Conservation (phyloP, 2,113 vertebrate species). For the Siniperca chuatsi region DNA sequence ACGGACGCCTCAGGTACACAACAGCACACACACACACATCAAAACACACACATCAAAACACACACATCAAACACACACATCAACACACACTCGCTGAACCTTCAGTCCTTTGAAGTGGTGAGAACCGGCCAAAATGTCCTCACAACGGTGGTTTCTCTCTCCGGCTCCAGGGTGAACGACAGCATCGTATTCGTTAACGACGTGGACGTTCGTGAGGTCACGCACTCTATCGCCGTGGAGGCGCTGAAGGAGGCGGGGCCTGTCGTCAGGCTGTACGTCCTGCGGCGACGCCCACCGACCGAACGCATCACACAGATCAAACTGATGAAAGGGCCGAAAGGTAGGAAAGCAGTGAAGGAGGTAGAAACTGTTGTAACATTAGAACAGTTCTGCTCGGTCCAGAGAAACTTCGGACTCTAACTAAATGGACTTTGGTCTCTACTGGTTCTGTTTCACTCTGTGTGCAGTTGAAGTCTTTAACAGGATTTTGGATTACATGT, state of each 20-base stretch:
- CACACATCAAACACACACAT: too few species aligned
- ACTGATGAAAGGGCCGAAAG: slow-evolving; percentile 94
- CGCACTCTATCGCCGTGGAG: slow-evolving; percentile 90
- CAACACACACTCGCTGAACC: too few species aligned
- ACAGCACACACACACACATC: too few species aligned
- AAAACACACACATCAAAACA: too few species aligned
- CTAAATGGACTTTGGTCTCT: too few species aligned
- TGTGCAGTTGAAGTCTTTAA: too few species aligned
- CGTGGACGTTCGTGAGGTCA: slow-evolving; percentile 91
- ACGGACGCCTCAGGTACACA: slow-evolving; percentile 92
- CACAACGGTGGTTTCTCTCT: not conserved
- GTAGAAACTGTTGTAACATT: too few species aligned
- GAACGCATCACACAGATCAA: slow-evolving; percentile 90
- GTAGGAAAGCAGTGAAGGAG: slow-evolving; percentile 61
- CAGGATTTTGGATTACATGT: too few species aligned
- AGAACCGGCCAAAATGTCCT: not conserved
- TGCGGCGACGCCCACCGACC: slow-evolving; percentile 85
- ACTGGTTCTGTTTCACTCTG: too few species aligned
- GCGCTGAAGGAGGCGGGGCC: slow-evolving; percentile 93
- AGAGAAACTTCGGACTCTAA: too few species aligned
- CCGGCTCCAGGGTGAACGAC: slow-evolving; percentile 87
- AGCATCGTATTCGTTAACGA: slow-evolving; percentile 93
- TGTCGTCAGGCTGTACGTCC: slow-evolving; percentile 91
- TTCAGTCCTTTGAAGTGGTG: too few species aligned
- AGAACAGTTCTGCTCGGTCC: too few species aligned